Evolutionary conservation across 2,797 vertebrate species (phyloP).

Genomic region (Ptychadena robeensis): DNA sequence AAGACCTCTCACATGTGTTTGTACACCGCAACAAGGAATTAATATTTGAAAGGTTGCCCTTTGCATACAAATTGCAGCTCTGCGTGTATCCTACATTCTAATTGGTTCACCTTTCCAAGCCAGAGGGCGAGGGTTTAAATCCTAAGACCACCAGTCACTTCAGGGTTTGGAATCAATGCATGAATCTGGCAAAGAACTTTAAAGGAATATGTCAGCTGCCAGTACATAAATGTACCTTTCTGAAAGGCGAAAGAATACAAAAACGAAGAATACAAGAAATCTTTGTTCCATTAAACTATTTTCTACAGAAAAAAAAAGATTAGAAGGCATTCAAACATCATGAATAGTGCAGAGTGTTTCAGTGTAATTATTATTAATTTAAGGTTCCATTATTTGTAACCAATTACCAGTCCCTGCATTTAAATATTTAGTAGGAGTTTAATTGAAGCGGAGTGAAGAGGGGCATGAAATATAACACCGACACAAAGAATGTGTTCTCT

Average conservation of each 20-base stretch:
- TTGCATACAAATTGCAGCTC: slow-evolving; percentile 75
- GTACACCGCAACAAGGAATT: slow-evolving; percentile 68
- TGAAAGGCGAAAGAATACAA: slow-evolving; percentile 24
- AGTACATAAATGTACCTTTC: slow-evolving; percentile 43
- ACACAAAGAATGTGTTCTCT: slow-evolving; percentile 60
- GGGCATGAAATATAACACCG: slow-evolving; percentile 62
- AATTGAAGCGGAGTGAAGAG: slow-evolving; percentile 74
- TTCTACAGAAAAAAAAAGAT: slow-evolving; percentile 53
- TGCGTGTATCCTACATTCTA: slow-evolving; percentile 73
- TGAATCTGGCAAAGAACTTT: slow-evolving; percentile 61
- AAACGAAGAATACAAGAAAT: slow-evolving; percentile 48
- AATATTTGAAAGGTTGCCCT: slow-evolving; percentile 73
- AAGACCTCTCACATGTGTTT: slow-evolving; percentile 63
- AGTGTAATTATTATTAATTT: slow-evolving; percentile 72
- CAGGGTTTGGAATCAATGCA: slow-evolving; percentile 71
- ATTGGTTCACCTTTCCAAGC: slow-evolving; percentile 77
- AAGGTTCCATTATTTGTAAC: slow-evolving; percentile 73
- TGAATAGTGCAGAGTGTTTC: slow-evolving; percentile 67
- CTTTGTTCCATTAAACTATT: slow-evolving; percentile 51
- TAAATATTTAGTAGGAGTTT: slow-evolving; percentile 79
- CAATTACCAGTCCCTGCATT: slow-evolving; percentile 73
- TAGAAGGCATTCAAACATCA: slow-evolving; percentile 60
- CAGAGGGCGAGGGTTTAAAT: slow-evolving; percentile 73
- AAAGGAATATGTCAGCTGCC: slow-evolving; percentile 48
- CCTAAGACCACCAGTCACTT: slow-evolving; percentile 69